A percentile compares a stretch with the other conserved stretches of the same genome.
Conservation (phyloP, 2,888 invertebrate species). For the Pomacea canaliculata region DNA sequence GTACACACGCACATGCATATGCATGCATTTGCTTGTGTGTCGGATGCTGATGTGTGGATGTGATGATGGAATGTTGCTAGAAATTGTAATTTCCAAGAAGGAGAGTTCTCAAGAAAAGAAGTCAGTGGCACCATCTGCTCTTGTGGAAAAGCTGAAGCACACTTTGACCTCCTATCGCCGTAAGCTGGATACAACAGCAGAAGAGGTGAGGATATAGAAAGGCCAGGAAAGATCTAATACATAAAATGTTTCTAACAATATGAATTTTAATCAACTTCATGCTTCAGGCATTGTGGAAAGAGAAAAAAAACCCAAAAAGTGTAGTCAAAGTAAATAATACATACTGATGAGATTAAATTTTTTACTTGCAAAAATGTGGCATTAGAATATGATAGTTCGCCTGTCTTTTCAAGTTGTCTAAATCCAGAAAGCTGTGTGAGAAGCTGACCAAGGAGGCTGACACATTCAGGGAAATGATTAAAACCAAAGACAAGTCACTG, state of each 20-base stretch:
- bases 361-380: neutral
- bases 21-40: too few relatives aligned
- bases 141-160: conserved; percentile 57
- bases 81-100: conserved; percentile 21
- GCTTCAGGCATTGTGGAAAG: too few relatives aligned
- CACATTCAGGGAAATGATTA: conserved; percentile 61
- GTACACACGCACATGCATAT: too few relatives aligned
- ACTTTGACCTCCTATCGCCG: conserved; percentile 58
- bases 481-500: conserved; percentile 64
- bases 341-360: too few relatives aligned
- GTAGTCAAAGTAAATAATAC: too few relatives aligned
- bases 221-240: too few relatives aligned
- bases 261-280: too few relatives aligned
- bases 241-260: too few relatives aligned
- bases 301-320: too few relatives aligned
- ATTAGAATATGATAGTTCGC: neutral
- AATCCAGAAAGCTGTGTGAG: conserved; percentile 55
- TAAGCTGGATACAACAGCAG: conserved; percentile 53
- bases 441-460: conserved; percentile 58
- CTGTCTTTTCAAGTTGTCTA: conserved; percentile 45
- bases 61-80: neutral
- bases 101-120: conserved; percentile 38
- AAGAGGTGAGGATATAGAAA: conserved; percentile 47
- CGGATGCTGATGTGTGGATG: too few relatives aligned
- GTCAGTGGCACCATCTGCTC: conserved; percentile 47